These are phyloP conservation scores for Ruditapes philippinarum DNA, from an alignment of 1,140 invertebrate genomes.

Conservation along the genomic window DNA sequence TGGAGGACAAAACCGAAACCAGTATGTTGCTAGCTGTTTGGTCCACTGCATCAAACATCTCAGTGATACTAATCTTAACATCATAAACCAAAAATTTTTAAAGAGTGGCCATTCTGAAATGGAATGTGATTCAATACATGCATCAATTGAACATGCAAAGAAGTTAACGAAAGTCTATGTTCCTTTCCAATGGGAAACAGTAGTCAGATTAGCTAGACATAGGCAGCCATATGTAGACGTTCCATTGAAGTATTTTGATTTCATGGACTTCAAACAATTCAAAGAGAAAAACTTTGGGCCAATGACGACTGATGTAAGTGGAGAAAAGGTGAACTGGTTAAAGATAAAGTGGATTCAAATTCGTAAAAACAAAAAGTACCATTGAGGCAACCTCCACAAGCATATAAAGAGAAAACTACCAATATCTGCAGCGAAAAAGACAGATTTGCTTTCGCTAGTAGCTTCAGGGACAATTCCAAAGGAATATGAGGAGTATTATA, in stretches of 20 bases:
- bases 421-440: constrained; percentile 58
- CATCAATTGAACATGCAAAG: constrained; percentile 32
- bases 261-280: constrained; percentile 55
- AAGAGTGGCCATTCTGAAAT: constrained; percentile 43
- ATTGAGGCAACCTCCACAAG: not conserved
- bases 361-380: not conserved
- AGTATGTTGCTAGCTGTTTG: constrained; percentile 56
- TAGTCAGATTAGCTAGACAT: constrained; percentile 40
- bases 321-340: constrained; percentile 61
- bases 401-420: constrained; percentile 29
- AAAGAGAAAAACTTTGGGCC: not conserved
- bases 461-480: constrained; percentile 37
- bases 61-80: no score
- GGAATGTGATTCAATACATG: constrained; percentile 54
- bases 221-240: constrained; percentile 50
- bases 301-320: not conserved
- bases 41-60: no score
- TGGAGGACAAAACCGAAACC: constrained; percentile 69
- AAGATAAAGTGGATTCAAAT: constrained; percentile 52
- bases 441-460: no score
- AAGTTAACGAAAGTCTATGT: constrained; percentile 35
- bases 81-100: constrained; percentile 49
- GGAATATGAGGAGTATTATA: constrained; percentile 12
- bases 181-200: constrained; percentile 64
- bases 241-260: constrained; percentile 46